Evolutionary conservation across 2,113 vertebrate genomes (phyloP).

Genomic region (Tragelaphus strepsiceros): DNA sequence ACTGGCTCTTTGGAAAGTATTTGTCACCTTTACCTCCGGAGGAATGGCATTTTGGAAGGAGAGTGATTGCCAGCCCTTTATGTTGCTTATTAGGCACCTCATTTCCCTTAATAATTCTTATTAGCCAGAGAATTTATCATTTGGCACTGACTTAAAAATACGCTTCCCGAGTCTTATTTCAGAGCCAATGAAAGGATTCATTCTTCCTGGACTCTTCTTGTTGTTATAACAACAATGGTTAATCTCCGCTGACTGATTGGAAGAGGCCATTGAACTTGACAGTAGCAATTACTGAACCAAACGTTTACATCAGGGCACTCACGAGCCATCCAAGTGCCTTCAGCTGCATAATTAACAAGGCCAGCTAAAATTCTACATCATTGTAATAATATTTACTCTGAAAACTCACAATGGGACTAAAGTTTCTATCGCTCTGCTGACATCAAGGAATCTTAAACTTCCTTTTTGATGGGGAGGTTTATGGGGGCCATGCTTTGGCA

Average conservation of each 20-base stretch:
- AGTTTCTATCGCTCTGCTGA: conserved; percentile 6
- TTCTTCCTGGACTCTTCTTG: background rate
- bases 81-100: background rate
- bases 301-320: background rate
- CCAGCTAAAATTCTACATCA: conserved; percentile 10
- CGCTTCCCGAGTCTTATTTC: background rate
- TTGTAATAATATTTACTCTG: conserved; percentile 63
- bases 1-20: background rate
- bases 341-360: background rate
- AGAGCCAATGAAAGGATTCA: background rate
- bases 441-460: conserved; percentile 52
- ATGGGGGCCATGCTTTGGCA: conserved; percentile 10
- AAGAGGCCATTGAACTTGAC: conserved; percentile 17
- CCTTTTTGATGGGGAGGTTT: conserved; percentile 16
- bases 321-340: background rate
- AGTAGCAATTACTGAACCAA: background rate
- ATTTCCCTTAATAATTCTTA: background rate
- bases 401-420: conserved; percentile 28
- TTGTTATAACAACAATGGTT: conserved; percentile 9
- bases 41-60: background rate
- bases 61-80: background rate
- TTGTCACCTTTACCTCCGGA: background rate
- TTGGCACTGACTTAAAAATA: conserved; percentile 12
- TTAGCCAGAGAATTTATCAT: background rate
- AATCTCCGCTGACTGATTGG: conserved; percentile 22